Evolutionary conservation across 1,140 invertebrate species (phyloP), one percentile per base, ranked within the genome.

Genomic region (Conus ventricosus): DNA sequence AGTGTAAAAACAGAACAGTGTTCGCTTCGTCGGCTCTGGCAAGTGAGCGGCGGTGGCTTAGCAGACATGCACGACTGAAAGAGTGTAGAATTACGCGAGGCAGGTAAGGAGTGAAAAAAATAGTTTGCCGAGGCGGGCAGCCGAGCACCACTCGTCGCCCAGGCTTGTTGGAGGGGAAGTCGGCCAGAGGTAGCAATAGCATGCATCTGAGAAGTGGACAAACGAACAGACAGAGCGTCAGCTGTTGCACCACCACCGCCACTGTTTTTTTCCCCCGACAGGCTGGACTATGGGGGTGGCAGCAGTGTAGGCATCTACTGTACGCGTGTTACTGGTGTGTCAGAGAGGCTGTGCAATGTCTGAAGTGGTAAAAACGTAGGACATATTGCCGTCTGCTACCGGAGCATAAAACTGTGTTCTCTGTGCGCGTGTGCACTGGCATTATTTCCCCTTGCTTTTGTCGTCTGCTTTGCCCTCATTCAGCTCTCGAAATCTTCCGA

Each of bases 171-270:
- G 39, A 39, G 53, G 39, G 67, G 11, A n/a, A 71, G 13, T 81
- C 51, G 80, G 53, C 39, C 80, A 81, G 80, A 81, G 17, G 53
- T 81, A 81, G 80, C 80, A 81, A 23, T 81, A 81, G 80, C 80
- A 81, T 81, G 80, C 39, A 5, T 81, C 80, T 15, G 27, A 81
- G 23, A 51, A 51, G 53, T 81, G 51, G 80, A 8, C 5, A 81
- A 81, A 51, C 80, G 80, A 54, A 54, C 80, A 11, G 80, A 81
- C 80, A 81, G 53, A 81, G 27, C 51, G 80, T 54, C 80, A 81
- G 80, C 80, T 81, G 80, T 81, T 39, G 51, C 39, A 23, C 13
- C 51, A 55, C 20, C 51, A 23, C 80, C 54, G 53, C 39, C 39
- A 39, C 39, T 39, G 39, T 39, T 39, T 39, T 39, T 8, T 23